phyloP scores from a whole-genome alignment of 1,140 invertebrate species.

The Cyphomyrmex costatus region DNA sequence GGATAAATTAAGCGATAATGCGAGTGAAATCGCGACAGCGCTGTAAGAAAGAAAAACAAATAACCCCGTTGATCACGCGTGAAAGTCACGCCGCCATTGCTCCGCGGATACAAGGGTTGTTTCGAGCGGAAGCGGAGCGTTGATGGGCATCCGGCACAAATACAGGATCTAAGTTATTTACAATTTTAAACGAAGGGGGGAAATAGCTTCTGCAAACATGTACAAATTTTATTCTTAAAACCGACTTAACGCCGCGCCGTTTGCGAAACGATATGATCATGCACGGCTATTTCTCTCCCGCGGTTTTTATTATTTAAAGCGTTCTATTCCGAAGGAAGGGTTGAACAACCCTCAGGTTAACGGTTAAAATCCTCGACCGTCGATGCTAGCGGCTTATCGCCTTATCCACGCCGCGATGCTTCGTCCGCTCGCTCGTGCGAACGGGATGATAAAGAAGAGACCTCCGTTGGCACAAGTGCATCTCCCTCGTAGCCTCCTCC shows the following conservation, averaged over 20 bases:
- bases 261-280: neutral
- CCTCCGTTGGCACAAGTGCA: constrained; percentile 16
- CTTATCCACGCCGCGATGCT: constrained; percentile 21
- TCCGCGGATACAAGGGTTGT: constrained; percentile 10
- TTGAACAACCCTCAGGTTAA: constrained; percentile 27
- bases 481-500: constrained; percentile 12
- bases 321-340: neutral
- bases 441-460: constrained; percentile 53
- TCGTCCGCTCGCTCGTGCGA: constrained; percentile 5
- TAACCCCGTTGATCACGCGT: neutral
- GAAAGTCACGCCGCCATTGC: neutral
- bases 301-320: neutral
- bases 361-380: constrained; percentile 35
- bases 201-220: neutral
- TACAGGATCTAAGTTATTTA: neutral
- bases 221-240: neutral
- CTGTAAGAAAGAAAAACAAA: neutral
- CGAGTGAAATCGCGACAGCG: neutral
- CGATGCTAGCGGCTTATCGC: constrained; percentile 39
- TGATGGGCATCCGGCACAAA: neutral
- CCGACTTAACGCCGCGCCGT: neutral
- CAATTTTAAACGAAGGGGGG: neutral
- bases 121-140: neutral
- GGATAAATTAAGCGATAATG: neutral
- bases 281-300: no score